A percentile compares a stretch with the other conserved stretches of the same genome.
Conservation (phyloP, 2,113 vertebrate species). For the Corydoras sp. region DNA sequence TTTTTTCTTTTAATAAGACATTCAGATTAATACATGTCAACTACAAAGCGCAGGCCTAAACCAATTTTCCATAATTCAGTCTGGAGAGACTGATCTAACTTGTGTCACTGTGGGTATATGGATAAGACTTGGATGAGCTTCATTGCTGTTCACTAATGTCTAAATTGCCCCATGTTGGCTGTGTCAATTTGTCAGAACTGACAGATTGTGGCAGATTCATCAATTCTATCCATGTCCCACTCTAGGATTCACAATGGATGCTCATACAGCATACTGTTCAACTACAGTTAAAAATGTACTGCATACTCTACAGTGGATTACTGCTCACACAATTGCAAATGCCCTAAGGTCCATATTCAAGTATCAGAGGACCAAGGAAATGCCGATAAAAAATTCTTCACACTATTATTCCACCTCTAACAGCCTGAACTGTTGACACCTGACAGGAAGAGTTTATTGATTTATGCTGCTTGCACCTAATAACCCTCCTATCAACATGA, state of each 20-base stretch:
- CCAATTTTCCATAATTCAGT: slow-evolving; percentile 60
- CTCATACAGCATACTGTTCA: background rate
- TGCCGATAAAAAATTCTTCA: too few species aligned
- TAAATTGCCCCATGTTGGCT: slow-evolving; percentile 62
- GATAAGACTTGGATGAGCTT: slow-evolving; percentile 44
- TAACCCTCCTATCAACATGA: too few species aligned
- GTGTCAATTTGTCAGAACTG: slow-evolving; percentile 64
- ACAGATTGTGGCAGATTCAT: slow-evolving; percentile 59
- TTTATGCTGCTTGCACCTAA: too few species aligned
- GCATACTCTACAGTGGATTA: too few species aligned
- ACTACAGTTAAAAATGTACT: too few species aligned
- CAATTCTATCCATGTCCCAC: slow-evolving; percentile 53
- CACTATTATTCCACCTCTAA: too few species aligned
- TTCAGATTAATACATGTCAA: slow-evolving; percentile 62
- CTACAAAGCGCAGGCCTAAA: slow-evolving; percentile 51
- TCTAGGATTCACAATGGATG: slow-evolving; percentile 37
- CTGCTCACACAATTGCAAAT: too few species aligned
- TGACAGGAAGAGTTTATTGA: too few species aligned
- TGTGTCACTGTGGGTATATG: slow-evolving; percentile 53
- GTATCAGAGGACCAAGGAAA: too few species aligned
- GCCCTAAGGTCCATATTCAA: too few species aligned
- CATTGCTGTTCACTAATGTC: slow-evolving; percentile 64
- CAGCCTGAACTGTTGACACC: too few species aligned
- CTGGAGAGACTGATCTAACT: slow-evolving; percentile 14
- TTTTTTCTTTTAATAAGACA: slow-evolving; percentile 55